Percentiles rank a stretch among this genome's conserved stretches.
These are phyloP conservation scores for Spicauda simplicius DNA, from an alignment of 2,888 invertebrate genomes.

Conservation along the genomic window DNA sequence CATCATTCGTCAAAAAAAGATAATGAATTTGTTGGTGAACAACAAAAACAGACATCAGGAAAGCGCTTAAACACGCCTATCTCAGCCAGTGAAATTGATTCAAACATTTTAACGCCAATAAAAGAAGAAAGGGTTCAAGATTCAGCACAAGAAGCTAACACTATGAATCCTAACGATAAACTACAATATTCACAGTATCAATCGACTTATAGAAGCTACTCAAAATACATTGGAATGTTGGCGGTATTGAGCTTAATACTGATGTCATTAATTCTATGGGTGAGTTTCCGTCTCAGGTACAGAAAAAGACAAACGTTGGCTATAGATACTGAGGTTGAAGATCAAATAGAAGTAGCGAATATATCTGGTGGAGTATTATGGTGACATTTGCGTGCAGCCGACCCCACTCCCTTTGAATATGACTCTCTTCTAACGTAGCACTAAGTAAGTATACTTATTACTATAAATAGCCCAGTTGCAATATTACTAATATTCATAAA, in stretches of 20 bases:
- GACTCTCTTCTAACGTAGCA: slow-evolving; percentile 84
- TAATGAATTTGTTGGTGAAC: slow-evolving; percentile 48
- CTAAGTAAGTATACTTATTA: slow-evolving; percentile 66
- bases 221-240: slow-evolving; percentile 82
- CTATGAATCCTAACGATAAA: slow-evolving; percentile 63
- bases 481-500: too few relatives aligned
- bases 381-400: slow-evolving; percentile 87
- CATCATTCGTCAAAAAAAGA: slow-evolving; percentile 50
- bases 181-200: slow-evolving; percentile 71
- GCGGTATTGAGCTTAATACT: slow-evolving; percentile 83
- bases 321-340: slow-evolving; percentile 60
- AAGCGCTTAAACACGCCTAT: slow-evolving; percentile 72
- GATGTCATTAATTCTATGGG: slow-evolving; percentile 82
- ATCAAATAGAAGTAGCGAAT: slow-evolving; percentile 86
- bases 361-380: slow-evolving; percentile 88
- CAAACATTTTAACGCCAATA: slow-evolving; percentile 48
- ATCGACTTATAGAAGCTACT: slow-evolving; percentile 62
- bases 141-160: slow-evolving; percentile 51
- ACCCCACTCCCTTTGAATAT: slow-evolving; percentile 85
- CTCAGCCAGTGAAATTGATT: slow-evolving; percentile 47
- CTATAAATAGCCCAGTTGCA: background rate
- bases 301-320: slow-evolving; percentile 66
- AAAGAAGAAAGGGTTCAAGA: slow-evolving; percentile 50
- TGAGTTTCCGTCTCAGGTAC: slow-evolving; percentile 74
- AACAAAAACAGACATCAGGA: slow-evolving; percentile 63